phyloP scores from a whole-genome alignment of 2,888 invertebrate genomes.

The Phymatocera aterrima region DNA sequence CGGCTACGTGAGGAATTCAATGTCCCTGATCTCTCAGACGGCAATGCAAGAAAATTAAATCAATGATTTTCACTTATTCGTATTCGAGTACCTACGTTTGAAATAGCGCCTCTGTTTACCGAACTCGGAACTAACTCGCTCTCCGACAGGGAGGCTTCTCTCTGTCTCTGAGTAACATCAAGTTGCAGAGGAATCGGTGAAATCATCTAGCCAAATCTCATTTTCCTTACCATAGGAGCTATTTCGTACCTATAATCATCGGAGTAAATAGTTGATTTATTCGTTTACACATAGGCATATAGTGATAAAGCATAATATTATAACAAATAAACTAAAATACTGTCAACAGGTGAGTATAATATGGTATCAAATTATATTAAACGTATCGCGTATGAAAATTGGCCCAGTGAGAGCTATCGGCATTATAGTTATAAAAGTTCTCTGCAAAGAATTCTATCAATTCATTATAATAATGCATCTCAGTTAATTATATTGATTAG shows the following conservation, averaged over 20 bases:
- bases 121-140: not conserved
- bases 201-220: too few relatives aligned
- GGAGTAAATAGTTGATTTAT: slow-evolving; percentile 43
- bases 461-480: not conserved
- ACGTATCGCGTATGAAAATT: not conserved
- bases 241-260: too few relatives aligned
- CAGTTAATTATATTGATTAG: not conserved
- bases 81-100: not conserved
- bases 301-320: not conserved
- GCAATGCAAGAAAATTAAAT: not conserved
- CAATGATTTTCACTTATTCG: not conserved
- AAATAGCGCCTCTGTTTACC: not conserved
- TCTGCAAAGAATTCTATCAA: not conserved
- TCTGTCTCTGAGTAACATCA: too few relatives aligned
- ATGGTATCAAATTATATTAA: not conserved
- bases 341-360: slow-evolving; percentile 23
- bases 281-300: not conserved
- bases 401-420: too few relatives aligned
- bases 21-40: not conserved
- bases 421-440: not conserved
- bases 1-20: not conserved
- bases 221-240: too few relatives aligned
- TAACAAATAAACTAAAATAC: slow-evolving; percentile 24
- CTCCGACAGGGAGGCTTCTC: too few relatives aligned
- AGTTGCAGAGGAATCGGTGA: too few relatives aligned